Conservation (phyloP, 2,113 vertebrate species). For the Spea bombifrons region DNA sequence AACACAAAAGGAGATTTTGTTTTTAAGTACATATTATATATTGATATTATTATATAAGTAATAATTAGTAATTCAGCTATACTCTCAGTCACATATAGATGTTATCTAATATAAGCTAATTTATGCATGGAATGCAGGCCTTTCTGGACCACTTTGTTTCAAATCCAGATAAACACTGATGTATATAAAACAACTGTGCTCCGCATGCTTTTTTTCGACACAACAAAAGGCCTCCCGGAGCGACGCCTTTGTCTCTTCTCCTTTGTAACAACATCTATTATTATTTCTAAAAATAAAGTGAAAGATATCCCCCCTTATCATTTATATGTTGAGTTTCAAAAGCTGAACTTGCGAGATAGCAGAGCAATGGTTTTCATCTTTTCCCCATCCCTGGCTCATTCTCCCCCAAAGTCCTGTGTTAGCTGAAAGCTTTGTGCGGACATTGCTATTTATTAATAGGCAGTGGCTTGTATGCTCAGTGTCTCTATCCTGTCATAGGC, state of each 20-base stretch:
- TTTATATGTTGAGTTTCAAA: conserved; percentile 24
- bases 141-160: conserved; percentile 15
- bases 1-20: conserved; percentile 1
- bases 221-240: conserved; percentile 22
- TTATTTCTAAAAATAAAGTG: conserved; percentile 46
- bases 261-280: conserved; percentile 30
- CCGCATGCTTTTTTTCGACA: conserved; percentile 26
- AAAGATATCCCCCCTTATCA: conserved; percentile 27
- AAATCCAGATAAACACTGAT: conserved; percentile 25
- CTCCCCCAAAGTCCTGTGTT: neutral
- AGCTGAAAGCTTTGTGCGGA: neutral
- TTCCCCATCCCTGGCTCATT: neutral
- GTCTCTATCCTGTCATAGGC: neutral
- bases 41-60: neutral
- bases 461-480: neutral
- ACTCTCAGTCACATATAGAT: neutral
- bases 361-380: conserved; percentile 3
- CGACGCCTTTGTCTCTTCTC: conserved; percentile 29
- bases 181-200: neutral
- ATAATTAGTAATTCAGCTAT: neutral
- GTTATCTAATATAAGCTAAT: neutral
- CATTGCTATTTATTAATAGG: conserved; percentile 9
- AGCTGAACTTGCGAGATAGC: neutral
- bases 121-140: neutral
- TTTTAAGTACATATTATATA: too few relatives aligned